Evolutionary conservation across 2,888 invertebrate genomes (phyloP).

Genomic region (Leptinotarsa peninsularis): DNA sequence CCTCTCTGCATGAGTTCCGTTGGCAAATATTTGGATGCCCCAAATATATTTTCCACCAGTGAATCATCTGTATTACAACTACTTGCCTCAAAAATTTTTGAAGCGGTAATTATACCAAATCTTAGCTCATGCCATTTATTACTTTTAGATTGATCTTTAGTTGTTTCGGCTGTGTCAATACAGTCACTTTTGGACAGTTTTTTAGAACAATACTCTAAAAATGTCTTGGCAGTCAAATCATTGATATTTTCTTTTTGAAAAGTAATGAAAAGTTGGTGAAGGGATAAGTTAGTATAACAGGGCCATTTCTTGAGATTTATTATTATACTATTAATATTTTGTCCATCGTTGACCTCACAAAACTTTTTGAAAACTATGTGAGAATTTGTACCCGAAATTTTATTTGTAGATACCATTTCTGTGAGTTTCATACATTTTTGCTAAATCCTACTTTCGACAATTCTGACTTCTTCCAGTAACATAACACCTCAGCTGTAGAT

Average conservation of each 20-base stretch:
- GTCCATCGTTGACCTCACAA: neutral
- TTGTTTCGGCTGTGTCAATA: constrained; percentile 10
- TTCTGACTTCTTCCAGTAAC: constrained; percentile 32
- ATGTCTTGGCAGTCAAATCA: constrained; percentile 3
- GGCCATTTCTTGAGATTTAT: neutral
- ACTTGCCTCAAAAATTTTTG: constrained; percentile 31
- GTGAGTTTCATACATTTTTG: constrained; percentile 4
- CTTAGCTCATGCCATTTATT: constrained; percentile 35
- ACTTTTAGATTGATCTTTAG: constrained; percentile 18
- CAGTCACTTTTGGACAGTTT: constrained; percentile 8
- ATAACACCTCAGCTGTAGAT: constrained; percentile 29
- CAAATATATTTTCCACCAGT: constrained; percentile 37
- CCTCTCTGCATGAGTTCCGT: constrained; percentile 28
- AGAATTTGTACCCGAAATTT: neutral
- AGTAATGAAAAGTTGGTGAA: constrained; percentile 8
- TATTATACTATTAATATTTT: constrained; percentile 3
- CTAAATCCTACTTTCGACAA: constrained; percentile 12
- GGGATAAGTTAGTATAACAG: constrained; percentile 1
- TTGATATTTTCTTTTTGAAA: constrained; percentile 15
- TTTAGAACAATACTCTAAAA: constrained; percentile 16
- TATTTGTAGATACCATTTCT: neutral
- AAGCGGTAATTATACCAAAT: constrained; percentile 44
- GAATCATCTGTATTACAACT: constrained; percentile 37
- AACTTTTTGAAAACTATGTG: neutral
- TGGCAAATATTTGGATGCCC: constrained; percentile 25